Percentiles rank a stretch among this genome's conserved stretches.
Evolutionary conservation across 1,140 invertebrate genomes (phyloP).

Genomic region (Copidosoma floridanum): DNA sequence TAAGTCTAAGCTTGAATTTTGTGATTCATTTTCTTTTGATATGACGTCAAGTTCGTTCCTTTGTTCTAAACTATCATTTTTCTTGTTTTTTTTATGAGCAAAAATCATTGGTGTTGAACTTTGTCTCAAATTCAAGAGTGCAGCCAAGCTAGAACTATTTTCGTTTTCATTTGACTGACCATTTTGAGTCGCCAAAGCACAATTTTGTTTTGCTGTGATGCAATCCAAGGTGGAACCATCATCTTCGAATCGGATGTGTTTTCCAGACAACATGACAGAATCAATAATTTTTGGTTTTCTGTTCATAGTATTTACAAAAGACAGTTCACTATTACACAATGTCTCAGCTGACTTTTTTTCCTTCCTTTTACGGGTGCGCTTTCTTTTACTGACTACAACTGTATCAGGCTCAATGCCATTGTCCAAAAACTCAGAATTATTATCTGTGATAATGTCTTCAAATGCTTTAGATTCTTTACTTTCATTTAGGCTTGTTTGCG

Average conservation of each 20-base stretch:
- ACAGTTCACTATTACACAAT: neutral
- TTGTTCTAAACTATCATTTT: neutral
- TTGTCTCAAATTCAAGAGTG: constrained; percentile 36
- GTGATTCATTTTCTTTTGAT: constrained; percentile 12
- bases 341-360: constrained; percentile 12
- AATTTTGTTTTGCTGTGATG: neutral
- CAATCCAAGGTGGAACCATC: neutral
- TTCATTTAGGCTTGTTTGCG: constrained; percentile 20
- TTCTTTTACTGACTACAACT: constrained; percentile 16
- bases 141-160: constrained; percentile 22
- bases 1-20: no score
- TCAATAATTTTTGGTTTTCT: constrained; percentile 36
- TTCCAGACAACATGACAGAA: constrained; percentile 28
- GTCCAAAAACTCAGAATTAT: no score
- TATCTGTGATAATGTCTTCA: constrained; percentile 23
- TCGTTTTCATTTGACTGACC: neutral
- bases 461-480: constrained; percentile 22
- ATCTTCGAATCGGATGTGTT: constrained; percentile 38
- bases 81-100: constrained; percentile 24
- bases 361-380: constrained; percentile 32
- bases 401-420: neutral
- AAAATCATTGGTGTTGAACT: constrained; percentile 39
- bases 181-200: neutral
- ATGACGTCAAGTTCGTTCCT: no score
- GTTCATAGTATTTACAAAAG: neutral